Percentiles rank a stretch among this genome's conserved stretches.
Conservation (phyloP, 2,888 invertebrate genomes). For the Dendrolimus pini region DNA sequence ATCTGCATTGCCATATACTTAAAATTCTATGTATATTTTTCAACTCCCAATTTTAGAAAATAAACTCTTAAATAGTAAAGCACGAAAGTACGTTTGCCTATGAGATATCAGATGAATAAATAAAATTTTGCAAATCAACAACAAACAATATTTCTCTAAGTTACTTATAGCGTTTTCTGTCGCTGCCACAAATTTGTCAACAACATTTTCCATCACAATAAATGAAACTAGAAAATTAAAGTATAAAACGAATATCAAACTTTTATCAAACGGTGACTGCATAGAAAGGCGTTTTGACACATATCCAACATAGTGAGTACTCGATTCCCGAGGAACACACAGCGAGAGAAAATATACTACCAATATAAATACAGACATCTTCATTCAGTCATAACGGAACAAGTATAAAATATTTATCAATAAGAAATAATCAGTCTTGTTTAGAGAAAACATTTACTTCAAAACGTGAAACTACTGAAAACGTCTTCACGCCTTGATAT, state of each 20-base stretch:
- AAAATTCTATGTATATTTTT: constrained; percentile 76
- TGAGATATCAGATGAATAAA: constrained; percentile 64
- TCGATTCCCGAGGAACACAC: constrained; percentile 58
- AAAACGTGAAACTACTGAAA: constrained; percentile 34
- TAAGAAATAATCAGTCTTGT: constrained; percentile 79
- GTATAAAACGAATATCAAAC: constrained; percentile 54
- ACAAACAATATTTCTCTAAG: constrained; percentile 64
- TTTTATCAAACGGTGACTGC: constrained; percentile 51
- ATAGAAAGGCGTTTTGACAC: constrained; percentile 74
- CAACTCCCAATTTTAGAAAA: constrained; percentile 61
- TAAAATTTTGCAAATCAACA: constrained; percentile 74
- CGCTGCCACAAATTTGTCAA: constrained; percentile 73
- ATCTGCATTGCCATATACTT: constrained; percentile 78
- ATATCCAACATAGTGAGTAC: constrained; percentile 76
- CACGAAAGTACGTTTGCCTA: constrained; percentile 62
- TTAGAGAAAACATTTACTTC: constrained; percentile 72
- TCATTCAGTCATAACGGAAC: constrained; percentile 74
- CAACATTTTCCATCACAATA: constrained; percentile 72
- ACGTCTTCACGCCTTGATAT: constrained; percentile 50
- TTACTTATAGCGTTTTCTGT: constrained; percentile 48
- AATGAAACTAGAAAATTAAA: constrained; percentile 57
- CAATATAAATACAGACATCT: constrained; percentile 71
- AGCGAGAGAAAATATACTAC: constrained; percentile 62
- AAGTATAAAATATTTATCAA: constrained; percentile 74
- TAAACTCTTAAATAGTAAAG: constrained; percentile 62